These are phyloP conservation scores for Excalfactoria chinensis DNA, from an alignment of 2,113 vertebrate genomes.

Conservation along the genomic window DNA sequence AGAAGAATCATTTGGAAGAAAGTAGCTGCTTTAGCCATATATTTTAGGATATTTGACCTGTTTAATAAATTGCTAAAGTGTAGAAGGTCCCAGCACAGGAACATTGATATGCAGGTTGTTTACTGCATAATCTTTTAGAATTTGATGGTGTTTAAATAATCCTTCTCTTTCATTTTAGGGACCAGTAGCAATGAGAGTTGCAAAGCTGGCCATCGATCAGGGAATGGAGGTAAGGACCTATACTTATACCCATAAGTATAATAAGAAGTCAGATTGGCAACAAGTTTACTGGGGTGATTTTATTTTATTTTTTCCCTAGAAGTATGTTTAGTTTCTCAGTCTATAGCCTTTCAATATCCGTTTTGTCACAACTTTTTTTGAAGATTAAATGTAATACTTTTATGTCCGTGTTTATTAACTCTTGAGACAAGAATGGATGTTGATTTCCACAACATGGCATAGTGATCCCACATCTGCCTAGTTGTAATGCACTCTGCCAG, in stretches of 20 bases:
- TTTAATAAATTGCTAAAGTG: background rate
- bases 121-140: background rate
- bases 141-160: background rate
- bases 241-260: background rate
- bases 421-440: background rate
- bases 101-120: background rate
- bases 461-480: background rate
- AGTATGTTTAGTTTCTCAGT: background rate
- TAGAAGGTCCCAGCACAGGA: background rate
- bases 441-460: background rate
- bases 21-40: background rate
- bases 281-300: background rate
- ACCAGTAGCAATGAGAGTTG: conserved; percentile 96
- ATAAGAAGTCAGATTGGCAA: background rate
- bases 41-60: background rate
- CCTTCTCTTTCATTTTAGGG: conserved; percentile 81
- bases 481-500: background rate
- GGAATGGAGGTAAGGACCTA: conserved; percentile 91
- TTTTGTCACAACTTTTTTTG: background rate
- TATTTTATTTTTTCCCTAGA: background rate
- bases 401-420: background rate
- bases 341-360: background rate
- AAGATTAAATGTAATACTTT: background rate
- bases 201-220: conserved; percentile 95
- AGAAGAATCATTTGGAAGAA: background rate